Evolutionary conservation across 35 echinoderm and acorn worm species (phyloP).

Genomic region (Apostichopus japonicus): DNA sequence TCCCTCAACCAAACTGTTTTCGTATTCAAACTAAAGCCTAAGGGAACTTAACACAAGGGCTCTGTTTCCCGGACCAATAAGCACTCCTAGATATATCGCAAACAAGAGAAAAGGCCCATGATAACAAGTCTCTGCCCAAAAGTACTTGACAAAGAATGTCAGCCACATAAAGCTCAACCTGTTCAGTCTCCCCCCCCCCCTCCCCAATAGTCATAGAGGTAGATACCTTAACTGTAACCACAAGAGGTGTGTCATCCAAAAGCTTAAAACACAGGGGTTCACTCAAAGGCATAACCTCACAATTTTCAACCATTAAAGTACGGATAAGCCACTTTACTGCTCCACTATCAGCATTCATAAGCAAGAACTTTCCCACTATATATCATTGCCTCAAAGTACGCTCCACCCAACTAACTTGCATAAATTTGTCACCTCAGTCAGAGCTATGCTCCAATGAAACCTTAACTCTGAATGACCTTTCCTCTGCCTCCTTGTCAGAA

Average conservation of each 20-base stretch:
- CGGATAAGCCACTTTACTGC: not conserved
- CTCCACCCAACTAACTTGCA: too few relatives aligned
- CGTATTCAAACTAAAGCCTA: not conserved
- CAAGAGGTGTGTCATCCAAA: not conserved
- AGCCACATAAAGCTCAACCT: not conserved
- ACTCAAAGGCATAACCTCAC: not conserved
- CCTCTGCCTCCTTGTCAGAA: too few relatives aligned
- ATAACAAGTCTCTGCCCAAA: not conserved
- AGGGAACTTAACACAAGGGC: not conserved
- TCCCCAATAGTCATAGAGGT: not conserved
- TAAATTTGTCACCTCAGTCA: too few relatives aligned
- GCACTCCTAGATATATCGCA: not conserved
- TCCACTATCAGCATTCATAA: not conserved
- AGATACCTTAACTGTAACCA: not conserved
- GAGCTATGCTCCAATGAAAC: too few relatives aligned
- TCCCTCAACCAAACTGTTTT: not conserved
- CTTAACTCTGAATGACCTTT: too few relatives aligned
- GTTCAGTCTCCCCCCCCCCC: not conserved
- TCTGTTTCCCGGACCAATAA: not conserved
- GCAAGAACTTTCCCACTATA: too few relatives aligned
- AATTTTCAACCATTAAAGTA: not conserved
- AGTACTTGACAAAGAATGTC: not conserved
- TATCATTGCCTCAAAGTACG: too few relatives aligned
- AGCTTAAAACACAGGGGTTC: not conserved
- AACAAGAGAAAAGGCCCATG: not conserved